Evolutionary conservation across 2,888 invertebrate species (phyloP).

Genomic region (Nezara viridula): DNA sequence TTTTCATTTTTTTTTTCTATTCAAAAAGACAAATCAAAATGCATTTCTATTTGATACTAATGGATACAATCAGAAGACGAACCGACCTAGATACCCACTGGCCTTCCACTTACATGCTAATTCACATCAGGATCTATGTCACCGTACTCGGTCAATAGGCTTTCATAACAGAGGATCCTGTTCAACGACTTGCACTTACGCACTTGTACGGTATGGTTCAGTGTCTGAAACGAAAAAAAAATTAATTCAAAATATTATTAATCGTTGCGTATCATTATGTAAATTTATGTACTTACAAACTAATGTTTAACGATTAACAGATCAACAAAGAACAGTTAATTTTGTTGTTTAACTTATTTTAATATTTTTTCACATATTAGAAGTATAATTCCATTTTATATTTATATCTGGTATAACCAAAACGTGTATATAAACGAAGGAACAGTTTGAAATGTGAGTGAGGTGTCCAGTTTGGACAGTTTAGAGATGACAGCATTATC

Average conservation of each 20-base stretch:
- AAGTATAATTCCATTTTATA: too few species aligned
- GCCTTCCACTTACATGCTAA: slow-evolving; percentile 31
- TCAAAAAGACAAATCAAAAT: too few species aligned
- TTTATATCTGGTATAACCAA: too few species aligned
- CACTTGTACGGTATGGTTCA: background rate
- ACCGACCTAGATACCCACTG: background rate
- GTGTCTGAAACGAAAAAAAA: background rate
- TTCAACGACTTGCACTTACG: background rate
- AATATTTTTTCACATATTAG: too few species aligned
- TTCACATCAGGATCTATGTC: slow-evolving; percentile 49
- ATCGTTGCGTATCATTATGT: background rate
- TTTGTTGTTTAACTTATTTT: too few species aligned
- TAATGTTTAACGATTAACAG: too few species aligned
- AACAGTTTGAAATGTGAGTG: too few species aligned
- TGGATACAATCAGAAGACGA: background rate
- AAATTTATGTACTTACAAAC: background rate
- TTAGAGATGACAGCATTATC: too few species aligned
- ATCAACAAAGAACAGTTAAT: too few species aligned
- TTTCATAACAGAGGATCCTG: background rate
- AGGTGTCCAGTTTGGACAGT: too few species aligned
- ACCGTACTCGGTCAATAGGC: slow-evolving; percentile 32
- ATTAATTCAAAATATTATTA: background rate
- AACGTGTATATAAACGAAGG: too few species aligned
- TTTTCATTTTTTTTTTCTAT: too few species aligned
- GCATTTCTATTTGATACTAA: background rate